Evolutionary conservation across 2,888 invertebrate species (phyloP), one percentile per base, ranked within the genome.

Genomic region (Andricus curvator): DNA sequence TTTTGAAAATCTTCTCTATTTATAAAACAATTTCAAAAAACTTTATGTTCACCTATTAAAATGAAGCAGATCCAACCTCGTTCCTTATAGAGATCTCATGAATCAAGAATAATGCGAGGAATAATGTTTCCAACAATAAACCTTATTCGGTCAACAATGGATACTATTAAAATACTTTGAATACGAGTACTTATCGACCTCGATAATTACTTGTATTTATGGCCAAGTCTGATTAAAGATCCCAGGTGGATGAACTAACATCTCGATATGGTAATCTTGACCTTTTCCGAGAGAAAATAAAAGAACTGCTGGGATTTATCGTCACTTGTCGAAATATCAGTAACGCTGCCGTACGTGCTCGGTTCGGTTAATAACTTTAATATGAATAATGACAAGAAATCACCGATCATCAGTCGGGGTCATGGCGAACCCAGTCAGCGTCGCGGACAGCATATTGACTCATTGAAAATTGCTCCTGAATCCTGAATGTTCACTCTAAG

Each of bases 351-450:
- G 11, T 68, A 68, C 44, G 44, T 13, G 29, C 25, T 29, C 8
- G 44, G 17, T 68, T 68, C 68, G 44, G 68, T 51, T 68, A 68
- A 68, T 51, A 48, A 48, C 68, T 68, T 68, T 48, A 48, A 68
- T 48, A 51, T 3, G 70, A 70, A 70, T 70, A 70, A 70, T 70
- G 70, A 22, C 29, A 51, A 70, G 29, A 70, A 70, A 70, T 48
- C 48, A 44, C 13, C 51, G 20, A 70, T 70, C 51, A 68, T 68
- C 25, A 68, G 25, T 70, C 70, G 51, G 29, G 70, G 70, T 68
- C 68, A 68, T 68, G 68, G 68, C 68, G 29, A 68, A 51, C 9
- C 15, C 17, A 25, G 48, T 68, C 25, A 25, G 48, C 13, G 29
- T 68, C 25, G 29, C 51, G 48, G 48, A 68, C 48, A 25, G 48